A percentile compares a stretch with the other conserved stretches of the same genome.
phyloP scores from a whole-genome alignment of 92 coral and sea anemone species.

The Meandrina meandrites region DNA sequence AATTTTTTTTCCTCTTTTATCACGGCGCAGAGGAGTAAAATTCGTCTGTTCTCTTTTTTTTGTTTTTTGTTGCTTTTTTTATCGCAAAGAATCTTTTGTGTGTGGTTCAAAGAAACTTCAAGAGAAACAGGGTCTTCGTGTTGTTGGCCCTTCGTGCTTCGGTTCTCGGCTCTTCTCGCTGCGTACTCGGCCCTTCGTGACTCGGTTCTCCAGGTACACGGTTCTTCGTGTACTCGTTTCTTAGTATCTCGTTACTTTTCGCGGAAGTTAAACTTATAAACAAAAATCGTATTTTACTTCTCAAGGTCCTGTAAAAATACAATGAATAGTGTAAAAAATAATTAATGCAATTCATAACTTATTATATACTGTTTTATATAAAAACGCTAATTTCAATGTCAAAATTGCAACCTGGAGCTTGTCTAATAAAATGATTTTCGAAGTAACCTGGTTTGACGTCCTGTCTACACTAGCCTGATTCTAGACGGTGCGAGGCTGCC shows the following conservation, averaged over 20 bases:
- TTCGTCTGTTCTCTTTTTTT: background rate
- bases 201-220: background rate
- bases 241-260: background rate
- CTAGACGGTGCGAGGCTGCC: too few relatives aligned
- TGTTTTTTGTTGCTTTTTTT: too few relatives aligned
- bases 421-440: background rate
- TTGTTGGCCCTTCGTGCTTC: background rate
- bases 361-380: background rate
- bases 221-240: background rate
- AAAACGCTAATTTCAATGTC: background rate
- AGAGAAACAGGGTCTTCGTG: background rate
- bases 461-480: too few relatives aligned
- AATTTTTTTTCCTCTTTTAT: background rate
- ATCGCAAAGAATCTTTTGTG: too few relatives aligned
- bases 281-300: background rate
- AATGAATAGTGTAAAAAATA: background rate
- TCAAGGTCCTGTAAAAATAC: background rate
- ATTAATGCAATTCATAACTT: background rate
- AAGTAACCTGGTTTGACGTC: background rate
- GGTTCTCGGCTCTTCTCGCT: background rate
- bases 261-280: too few relatives aligned
- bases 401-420: constrained; percentile 4
- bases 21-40: background rate
- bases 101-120: background rate
- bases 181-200: background rate